A percentile compares a stretch with the other conserved stretches of the same genome.
phyloP scores from a whole-genome alignment of 2,888 invertebrate species.

The Acronicta leporina region DNA sequence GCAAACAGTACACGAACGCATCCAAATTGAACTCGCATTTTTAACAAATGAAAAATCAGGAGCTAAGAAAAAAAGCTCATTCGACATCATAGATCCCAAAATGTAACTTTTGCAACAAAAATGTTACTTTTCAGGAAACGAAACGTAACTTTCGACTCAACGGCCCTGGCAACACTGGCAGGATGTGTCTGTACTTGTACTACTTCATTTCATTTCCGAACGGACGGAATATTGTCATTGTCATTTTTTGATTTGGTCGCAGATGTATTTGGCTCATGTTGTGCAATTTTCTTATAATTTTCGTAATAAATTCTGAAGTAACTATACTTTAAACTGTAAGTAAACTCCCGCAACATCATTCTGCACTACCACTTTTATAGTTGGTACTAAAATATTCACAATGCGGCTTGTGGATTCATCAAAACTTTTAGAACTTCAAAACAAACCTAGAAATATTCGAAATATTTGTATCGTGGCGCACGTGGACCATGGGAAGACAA shows the following conservation, averaged over 20 bases:
- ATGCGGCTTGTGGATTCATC: conserved; percentile 89
- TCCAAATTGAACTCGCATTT: too few species aligned
- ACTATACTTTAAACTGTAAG: conserved; percentile 36
- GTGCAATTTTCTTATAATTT: conserved; percentile 69
- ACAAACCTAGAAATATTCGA: conserved; percentile 91
- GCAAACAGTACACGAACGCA: too few species aligned
- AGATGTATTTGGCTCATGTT: conserved; percentile 65
- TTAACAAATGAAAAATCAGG: too few species aligned
- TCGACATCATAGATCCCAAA: too few species aligned
- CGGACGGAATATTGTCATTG: conserved; percentile 49
- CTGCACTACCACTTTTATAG: conserved; percentile 10
- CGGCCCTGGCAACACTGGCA: too few species aligned
- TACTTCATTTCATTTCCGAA: conserved; percentile 43
- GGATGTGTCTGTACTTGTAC: too few species aligned
- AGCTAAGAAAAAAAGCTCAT: too few species aligned
- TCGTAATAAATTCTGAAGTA: conserved; percentile 47
- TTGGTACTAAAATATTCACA: conserved; percentile 52
- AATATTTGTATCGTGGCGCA: conserved; percentile 99
- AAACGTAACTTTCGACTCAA: too few species aligned
- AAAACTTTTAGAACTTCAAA: conserved; percentile 91
- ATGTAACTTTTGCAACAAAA: too few species aligned
- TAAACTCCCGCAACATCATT: conserved; percentile 24
- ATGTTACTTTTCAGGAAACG: too few species aligned
- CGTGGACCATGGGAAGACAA: conserved; percentile 99
- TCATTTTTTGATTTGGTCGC: conserved; percentile 55